Percentiles rank a stretch among this genome's conserved stretches.
Conservation (phyloP, 2,888 invertebrate genomes). For the Cosmorhoe ocellata region DNA sequence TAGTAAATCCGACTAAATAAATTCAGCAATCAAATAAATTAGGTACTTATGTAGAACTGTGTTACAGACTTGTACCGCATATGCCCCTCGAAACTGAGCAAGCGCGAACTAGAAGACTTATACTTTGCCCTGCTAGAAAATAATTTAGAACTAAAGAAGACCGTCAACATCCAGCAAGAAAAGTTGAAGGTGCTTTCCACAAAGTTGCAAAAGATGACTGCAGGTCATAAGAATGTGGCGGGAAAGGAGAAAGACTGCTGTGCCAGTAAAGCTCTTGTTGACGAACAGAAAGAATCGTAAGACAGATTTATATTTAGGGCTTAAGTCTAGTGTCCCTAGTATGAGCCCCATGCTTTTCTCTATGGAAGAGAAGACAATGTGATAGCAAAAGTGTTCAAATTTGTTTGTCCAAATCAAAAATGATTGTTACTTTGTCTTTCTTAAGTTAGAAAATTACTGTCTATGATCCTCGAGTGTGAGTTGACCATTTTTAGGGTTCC, state of each 20-base stretch:
- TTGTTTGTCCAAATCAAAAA: no score
- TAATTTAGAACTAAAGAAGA: slow-evolving; percentile 83
- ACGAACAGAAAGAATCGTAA: slow-evolving; percentile 64
- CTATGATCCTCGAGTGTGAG: no score
- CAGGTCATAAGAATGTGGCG: slow-evolving; percentile 41
- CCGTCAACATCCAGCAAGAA: slow-evolving; percentile 83
- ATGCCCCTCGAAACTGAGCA: slow-evolving; percentile 80
- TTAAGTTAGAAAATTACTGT: no score
- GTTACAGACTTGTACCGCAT: slow-evolving; percentile 49
- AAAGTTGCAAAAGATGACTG: slow-evolving; percentile 55
- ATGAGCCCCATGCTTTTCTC: no score
- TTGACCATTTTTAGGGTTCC: no score
- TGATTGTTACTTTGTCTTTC: no score
- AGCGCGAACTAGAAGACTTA: slow-evolving; percentile 85
- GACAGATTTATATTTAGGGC: slow-evolving; percentile 16
- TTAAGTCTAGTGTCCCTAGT: no score
- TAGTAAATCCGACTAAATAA: no score
- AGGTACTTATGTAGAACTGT: neutral
- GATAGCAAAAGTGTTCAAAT: no score
- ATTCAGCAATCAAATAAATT: no score
- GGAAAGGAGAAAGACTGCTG: slow-evolving; percentile 56
- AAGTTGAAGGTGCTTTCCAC: slow-evolving; percentile 57
- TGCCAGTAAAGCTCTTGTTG: slow-evolving; percentile 46
- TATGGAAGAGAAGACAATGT: no score
- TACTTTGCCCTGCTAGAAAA: slow-evolving; percentile 84